Conservation (phyloP, 1,140 invertebrate genomes). For the Leptopilina clavipes region DNA sequence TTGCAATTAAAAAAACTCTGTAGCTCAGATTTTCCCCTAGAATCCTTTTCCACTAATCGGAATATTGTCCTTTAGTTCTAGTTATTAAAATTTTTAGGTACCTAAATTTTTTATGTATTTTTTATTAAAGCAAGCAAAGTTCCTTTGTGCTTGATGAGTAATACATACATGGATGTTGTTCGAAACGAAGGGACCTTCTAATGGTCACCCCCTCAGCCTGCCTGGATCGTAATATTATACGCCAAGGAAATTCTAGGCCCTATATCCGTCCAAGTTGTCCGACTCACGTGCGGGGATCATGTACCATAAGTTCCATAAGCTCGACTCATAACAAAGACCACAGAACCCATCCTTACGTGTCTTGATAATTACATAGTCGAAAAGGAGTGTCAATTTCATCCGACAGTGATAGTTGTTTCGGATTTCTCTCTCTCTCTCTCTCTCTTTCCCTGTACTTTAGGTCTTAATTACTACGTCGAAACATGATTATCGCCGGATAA, state of each 20-base stretch:
- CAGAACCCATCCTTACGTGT: constrained; percentile 17
- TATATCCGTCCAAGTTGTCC: constrained; percentile 47
- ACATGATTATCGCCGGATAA: constrained; percentile 36
- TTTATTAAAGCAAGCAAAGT: background rate
- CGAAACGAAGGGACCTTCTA: constrained; percentile 43
- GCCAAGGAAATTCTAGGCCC: constrained; percentile 57
- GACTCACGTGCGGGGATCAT: background rate
- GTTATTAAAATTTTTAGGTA: too few species aligned
- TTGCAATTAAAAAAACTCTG: too few species aligned
- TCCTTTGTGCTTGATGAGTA: constrained; percentile 13
- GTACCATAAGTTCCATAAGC: too few species aligned
- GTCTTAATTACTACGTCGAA: constrained; percentile 34
- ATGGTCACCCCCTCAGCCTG: constrained; percentile 48
- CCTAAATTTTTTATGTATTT: background rate
- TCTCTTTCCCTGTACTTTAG: background rate
- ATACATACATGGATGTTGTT: background rate
- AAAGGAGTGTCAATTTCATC: constrained; percentile 52
- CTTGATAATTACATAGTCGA: constrained; percentile 44
- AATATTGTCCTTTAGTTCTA: too few species aligned
- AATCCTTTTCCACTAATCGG: too few species aligned
- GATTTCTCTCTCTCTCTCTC: background rate
- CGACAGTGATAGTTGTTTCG: constrained; percentile 20
- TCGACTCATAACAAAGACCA: background rate
- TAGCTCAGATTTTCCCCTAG: too few species aligned
- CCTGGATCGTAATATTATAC: constrained; percentile 59